phyloP scores from a whole-genome alignment of 2,797 vertebrate species.

The Acomys russatus region DNA sequence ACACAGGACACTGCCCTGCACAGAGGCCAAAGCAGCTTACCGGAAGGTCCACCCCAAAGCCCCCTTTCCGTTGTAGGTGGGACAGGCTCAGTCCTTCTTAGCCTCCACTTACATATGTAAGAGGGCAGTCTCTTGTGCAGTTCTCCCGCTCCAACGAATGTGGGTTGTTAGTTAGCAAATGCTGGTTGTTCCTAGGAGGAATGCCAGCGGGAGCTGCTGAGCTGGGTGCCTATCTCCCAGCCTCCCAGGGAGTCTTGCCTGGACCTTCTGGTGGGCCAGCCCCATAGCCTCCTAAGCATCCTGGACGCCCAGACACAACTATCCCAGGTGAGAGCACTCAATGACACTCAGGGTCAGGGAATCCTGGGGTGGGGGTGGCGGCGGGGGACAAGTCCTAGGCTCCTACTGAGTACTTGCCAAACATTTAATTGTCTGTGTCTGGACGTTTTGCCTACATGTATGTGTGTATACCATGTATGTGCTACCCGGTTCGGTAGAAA shows the following conservation, averaged over 20 bases:
- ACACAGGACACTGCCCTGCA: background rate
- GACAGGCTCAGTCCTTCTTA: background rate
- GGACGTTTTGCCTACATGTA: background rate
- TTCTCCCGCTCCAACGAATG: accelerated
- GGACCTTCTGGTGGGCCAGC: conserved; percentile 92
- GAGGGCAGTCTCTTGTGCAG: background rate
- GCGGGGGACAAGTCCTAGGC: background rate
- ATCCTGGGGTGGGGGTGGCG: background rate
- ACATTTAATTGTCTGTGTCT: background rate
- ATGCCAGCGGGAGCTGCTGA: conserved; percentile 92
- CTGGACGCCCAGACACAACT: conserved; percentile 95
- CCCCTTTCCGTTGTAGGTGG: background rate
- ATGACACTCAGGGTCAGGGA: background rate
- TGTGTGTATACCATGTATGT: background rate
- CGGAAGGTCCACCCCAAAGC: accelerated
- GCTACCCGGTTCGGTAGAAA: background rate
- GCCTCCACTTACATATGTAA: background rate
- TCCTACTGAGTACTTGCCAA: background rate
- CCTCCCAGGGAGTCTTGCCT: conserved; percentile 90
- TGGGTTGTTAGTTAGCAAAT: background rate
- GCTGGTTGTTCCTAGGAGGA: conserved; percentile 90
- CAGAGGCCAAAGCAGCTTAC: background rate
- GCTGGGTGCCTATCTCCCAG: conserved; percentile 91
- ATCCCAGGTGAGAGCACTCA: conserved; percentile 90
- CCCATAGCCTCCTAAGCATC: conserved; percentile 94